Evolutionary conservation across 1,140 invertebrate genomes (phyloP), one percentile per base, ranked within the genome.

Genomic region (Drosophila nannoptera): DNA sequence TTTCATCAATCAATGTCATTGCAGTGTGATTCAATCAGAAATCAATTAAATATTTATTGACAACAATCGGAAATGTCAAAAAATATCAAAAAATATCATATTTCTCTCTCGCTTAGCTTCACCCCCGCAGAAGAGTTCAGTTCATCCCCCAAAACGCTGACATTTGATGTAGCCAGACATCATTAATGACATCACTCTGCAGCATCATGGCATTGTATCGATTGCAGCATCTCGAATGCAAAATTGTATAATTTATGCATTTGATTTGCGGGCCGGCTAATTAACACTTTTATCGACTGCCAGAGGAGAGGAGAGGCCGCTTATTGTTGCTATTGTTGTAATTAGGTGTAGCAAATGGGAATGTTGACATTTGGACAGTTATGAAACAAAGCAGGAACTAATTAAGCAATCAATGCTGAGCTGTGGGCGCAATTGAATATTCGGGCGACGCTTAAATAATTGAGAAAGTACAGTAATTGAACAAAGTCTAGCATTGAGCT

Each of bases 31-130:
- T 38, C 50, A 62, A 64, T 50, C 59, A 32, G 53, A 49, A 69
- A 75, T 78, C 72, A 84, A 84, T 82, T 82, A 82, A 84, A 73
- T 69, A 73, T 78, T 83, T 78, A 78, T 82, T 73, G 64, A 66
- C 48, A 49, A 58, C 56, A 72, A 62, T 71, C 61, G 48, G 35
- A 14, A 29, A 43, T 46, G 60, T 22, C 54, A 76, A 61, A 45
- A 4, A 22, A 31, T 65, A 42, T 42, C 40, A 53, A 65, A 70
- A 42, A 29, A 64, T 66, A 81, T 69, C 52, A 58, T 66, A 65
- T 82, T 75, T 72, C 63, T 40, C 63, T 40, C 46, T 53, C 12
- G 5, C n/a, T 48, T 40, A 22, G 22, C 1, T 22, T 1, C 22
- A 22, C 22, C 22, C 22, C 22, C 22, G 3, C 22, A 22, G 22